Evolutionary conservation across 2,797 vertebrate species (phyloP), one percentile per base, ranked within the genome.

Genomic region (Numenius phaeopus): DNA sequence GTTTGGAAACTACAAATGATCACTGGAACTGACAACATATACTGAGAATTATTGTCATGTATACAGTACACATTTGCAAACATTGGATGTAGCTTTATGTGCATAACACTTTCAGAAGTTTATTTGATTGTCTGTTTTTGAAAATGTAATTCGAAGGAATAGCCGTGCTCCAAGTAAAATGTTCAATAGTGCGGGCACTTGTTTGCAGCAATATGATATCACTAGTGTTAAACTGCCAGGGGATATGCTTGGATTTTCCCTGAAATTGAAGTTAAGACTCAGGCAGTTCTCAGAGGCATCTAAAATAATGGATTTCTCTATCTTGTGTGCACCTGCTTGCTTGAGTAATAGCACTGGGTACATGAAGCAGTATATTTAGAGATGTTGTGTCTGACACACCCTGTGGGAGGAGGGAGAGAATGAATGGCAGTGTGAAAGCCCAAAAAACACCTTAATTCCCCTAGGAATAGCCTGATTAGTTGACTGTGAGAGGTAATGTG

Each of bases 401-500:
- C 34, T 73, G 62, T 81, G 19, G 69, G 79, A 93, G 69, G 79
- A 95, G 46, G 4, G 32, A 32, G 58, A 93, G 64, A 65, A 79
- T 62, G 39, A 67, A 37, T 24, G 46, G 34, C 4, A 6, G 20
- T 57, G 58, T 66, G 52, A 79, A 91, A 93, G 11, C 29, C 46
- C 24, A 14, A 40, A 71, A 85, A 44, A 3, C 20, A 32, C 66
- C 46, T 86, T 78, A 21, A 54, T 84, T 91, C 50, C 34, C 32
- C 23, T 52, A 50, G 34, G 49, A 87, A 27, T 64, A n/a, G 9
- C 17, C 57, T 62, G 79, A 79, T 91, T 93, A 90, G 95, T 85
- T 97, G 84, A 81, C 93, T 95, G 62, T 93, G 88, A 94, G 65
- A 90, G 57, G 26, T 83, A 91, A 89, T 94, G 87, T 89, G 75